A percentile compares a stretch with the other conserved stretches of the same genome.
These are phyloP conservation scores for Bungarus multicinctus DNA, from an alignment of 2,113 vertebrate species.

Conservation along the genomic window DNA sequence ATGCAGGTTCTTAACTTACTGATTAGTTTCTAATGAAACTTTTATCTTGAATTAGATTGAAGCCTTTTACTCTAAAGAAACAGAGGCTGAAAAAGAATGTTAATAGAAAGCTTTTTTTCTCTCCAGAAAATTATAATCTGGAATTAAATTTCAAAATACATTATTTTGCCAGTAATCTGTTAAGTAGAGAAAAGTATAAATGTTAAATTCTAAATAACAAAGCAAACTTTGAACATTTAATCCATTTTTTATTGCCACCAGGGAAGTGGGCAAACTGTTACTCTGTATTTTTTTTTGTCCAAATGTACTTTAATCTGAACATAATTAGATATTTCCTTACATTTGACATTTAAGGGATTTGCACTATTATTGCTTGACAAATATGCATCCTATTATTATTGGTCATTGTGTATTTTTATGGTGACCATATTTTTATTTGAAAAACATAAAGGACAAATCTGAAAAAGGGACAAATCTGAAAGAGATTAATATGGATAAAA, in stretches of 20 bases:
- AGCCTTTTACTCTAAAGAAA: conserved; percentile 21
- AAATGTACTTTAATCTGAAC: conserved; percentile 8
- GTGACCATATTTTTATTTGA: not conserved
- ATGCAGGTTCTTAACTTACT: conserved; percentile 22
- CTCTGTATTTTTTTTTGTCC: not conserved
- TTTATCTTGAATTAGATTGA: conserved; percentile 25
- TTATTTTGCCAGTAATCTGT: conserved; percentile 23
- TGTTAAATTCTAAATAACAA: conserved; percentile 25
- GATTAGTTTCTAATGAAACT: conserved; percentile 30
- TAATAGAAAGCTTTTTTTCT: conserved; percentile 43
- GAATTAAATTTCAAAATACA: conserved; percentile 45
- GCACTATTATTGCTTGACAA: not conserved
- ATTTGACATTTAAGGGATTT: not conserved
- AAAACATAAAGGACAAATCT: not conserved
- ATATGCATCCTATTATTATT: conserved; percentile 7
- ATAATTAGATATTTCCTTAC: conserved; percentile 27
- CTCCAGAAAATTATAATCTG: conserved; percentile 29
- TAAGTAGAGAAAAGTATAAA: conserved; percentile 23
- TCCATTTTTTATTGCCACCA: not conserved
- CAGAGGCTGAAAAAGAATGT: not conserved
- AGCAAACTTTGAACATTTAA: conserved; percentile 36
- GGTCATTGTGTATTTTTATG: not conserved
- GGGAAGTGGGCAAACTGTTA: conserved; percentile 13
- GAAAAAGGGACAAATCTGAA: not conserved
- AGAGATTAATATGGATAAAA: not conserved